Base-by-base conservation (phyloP, 1,140 invertebrate species). In the Drosophila nebulosa region DNA sequence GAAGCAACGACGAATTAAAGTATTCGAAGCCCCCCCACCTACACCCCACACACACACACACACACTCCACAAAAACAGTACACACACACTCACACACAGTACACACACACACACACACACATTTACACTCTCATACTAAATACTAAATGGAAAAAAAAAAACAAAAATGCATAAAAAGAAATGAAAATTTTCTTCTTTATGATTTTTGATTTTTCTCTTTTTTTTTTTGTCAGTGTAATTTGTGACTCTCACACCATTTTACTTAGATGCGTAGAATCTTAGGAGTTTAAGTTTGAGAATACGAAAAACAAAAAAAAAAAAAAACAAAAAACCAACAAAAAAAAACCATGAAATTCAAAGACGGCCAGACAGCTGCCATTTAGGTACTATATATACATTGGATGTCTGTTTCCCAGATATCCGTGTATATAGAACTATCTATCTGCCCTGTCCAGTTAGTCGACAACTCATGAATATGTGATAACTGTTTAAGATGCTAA, bases 381-480 rank as follows among this genome's bases (percentile, higher is more conserved):
- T 46, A 12, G 39, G 1, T 46, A 46, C 39, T 46, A 21, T 46
- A 46, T 46, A 46, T 46, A 21, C 18, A 36, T 36, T 32, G 30
- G 1, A 32, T 32, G 5, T 32, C 30, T 9, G 9, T n/a, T 2
- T 6, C 30, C 3, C 4, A 14, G 1, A 36, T 18, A 21, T 46
- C 7, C 4, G 6, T 36, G 18, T 10, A 21, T 46, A 46, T 46
- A 21, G 16, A 21, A 18, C 16, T 21, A 46, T 46, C 39, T 46
- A 46, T 46, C 30, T 50, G 30, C 39, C 57, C 52, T 74, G 72
- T 68, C 74, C 74, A 62, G 83, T 74, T 65, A 74, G 83, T 88
- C 83, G 83, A 88, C 83, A 88, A 88, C 83, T 88, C 83, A 88
- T 88, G 83, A 88, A 88, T 88, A 88, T 88, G 83, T 88, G 83